phyloP scores from a whole-genome alignment of 1,140 invertebrate genomes.

The Plutomurus gul region DNA sequence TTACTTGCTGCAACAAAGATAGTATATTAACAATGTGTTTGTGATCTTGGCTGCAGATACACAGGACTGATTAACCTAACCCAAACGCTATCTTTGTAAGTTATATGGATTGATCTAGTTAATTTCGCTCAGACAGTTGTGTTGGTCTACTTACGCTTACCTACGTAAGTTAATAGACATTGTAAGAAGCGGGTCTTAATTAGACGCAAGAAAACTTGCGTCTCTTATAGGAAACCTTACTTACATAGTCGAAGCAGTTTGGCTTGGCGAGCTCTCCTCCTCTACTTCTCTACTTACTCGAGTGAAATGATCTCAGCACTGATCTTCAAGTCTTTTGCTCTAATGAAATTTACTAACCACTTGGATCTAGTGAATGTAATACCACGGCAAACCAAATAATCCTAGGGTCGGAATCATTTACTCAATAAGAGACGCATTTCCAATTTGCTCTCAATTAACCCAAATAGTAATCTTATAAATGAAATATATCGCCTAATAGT shows the following conservation, averaged over 20 bases:
- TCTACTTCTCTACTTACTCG: not conserved
- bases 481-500: too few species aligned
- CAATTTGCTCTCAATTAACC: too few species aligned
- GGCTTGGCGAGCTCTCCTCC: not conserved
- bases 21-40: too few species aligned
- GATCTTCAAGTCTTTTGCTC: not conserved
- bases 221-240: not conserved
- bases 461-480: too few species aligned
- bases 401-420: too few species aligned
- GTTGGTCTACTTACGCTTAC: not conserved
- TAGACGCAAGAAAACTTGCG: slow-evolving; percentile 9
- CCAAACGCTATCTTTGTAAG: too few species aligned
- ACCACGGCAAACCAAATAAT: too few species aligned
- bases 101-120: slow-evolving; percentile 4
- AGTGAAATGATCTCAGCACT: slow-evolving; percentile 23
- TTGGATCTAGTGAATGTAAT: too few species aligned
- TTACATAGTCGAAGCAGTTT: not conserved
- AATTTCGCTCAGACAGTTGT: not conserved
- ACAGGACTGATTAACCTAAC: too few species aligned
- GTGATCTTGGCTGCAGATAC: too few species aligned
- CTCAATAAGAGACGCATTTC: too few species aligned
- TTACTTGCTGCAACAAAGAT: too few species aligned
- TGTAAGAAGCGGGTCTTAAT: not conserved
- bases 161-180: slow-evolving; percentile 5
- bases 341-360: slow-evolving; percentile 28